Percentiles rank a stretch among this genome's conserved stretches.
These are phyloP conservation scores for Sycophaga agraensis DNA, from an alignment of 1,140 invertebrate genomes.

Conservation along the genomic window DNA sequence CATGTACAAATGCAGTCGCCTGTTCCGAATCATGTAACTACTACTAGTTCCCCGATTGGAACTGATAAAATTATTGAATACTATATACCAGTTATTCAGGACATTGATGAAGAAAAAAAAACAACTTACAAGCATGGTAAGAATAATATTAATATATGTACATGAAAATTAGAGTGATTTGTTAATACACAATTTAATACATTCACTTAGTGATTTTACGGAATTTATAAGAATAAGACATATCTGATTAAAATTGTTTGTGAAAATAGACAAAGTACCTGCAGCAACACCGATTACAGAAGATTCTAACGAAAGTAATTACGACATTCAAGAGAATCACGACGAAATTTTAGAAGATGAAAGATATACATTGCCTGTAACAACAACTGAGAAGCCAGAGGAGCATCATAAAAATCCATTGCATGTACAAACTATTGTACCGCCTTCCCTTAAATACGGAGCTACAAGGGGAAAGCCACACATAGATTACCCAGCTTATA, in stretches of 20 bases:
- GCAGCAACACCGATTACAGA: constrained; percentile 28
- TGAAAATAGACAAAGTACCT: too few relatives aligned
- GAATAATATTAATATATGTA: constrained; percentile 8
- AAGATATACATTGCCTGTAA: constrained; percentile 31
- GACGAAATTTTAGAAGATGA: constrained; percentile 40
- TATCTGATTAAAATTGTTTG: neutral
- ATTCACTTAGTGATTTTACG: too few relatives aligned
- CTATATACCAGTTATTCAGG: constrained; percentile 44
- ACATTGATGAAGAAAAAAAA: constrained; percentile 35
- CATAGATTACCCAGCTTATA: constrained; percentile 79
- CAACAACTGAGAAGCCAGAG: constrained; percentile 29
- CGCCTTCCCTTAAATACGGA: constrained; percentile 53
- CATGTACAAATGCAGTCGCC: neutral
- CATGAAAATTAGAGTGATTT: neutral
- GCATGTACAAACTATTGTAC: constrained; percentile 30
- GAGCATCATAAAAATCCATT: constrained; percentile 30
- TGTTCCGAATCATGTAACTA: neutral
- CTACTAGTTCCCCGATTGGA: neutral
- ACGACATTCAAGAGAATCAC: constrained; percentile 41
- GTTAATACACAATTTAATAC: neutral
- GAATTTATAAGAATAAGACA: too few relatives aligned
- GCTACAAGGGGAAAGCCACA: constrained; percentile 76
- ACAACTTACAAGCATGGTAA: constrained; percentile 15
- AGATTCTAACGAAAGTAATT: constrained; percentile 32
- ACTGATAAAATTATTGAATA: constrained; percentile 45